Conservation (phyloP, 2,888 invertebrate species). For the Resseliella maxima region DNA sequence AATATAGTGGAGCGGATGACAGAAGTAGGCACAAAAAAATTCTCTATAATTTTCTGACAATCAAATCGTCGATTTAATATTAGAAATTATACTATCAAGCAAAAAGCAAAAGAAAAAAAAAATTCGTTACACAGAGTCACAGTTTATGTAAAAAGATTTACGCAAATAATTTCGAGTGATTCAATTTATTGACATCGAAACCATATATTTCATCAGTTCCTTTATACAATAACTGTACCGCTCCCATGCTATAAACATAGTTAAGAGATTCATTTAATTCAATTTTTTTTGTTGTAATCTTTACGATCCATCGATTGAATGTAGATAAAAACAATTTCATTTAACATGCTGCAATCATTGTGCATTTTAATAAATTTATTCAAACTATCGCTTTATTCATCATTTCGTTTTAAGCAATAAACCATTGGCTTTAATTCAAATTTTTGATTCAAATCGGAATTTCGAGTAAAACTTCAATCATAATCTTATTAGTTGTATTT, state of each 20-base stretch:
- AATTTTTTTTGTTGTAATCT: conserved; percentile 53
- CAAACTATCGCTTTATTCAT: background rate
- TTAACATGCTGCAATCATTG: conserved; percentile 7
- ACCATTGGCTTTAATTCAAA: background rate
- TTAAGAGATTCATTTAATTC: conserved; percentile 22
- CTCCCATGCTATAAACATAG: background rate
- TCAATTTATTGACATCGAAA: conserved; percentile 24
- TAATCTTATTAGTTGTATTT: background rate
- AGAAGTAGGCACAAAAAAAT: background rate
- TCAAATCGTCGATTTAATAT: background rate
- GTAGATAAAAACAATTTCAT: background rate
- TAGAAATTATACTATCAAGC: background rate
- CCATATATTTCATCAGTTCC: background rate
- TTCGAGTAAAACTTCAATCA: background rate
- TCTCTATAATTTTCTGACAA: conserved; percentile 18
- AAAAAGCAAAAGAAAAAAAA: background rate
- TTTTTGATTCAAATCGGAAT: background rate
- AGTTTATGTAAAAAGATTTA: background rate
- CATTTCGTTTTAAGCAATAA: background rate
- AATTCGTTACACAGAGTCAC: background rate
- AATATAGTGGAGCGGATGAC: background rate
- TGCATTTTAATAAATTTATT: conserved; percentile 9
- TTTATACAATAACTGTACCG: background rate
- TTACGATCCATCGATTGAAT: background rate
- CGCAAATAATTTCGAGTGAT: background rate